Evolutionary conservation across 2,888 invertebrate species (phyloP).

Genomic region (Bhutanitis thaidina): DNA sequence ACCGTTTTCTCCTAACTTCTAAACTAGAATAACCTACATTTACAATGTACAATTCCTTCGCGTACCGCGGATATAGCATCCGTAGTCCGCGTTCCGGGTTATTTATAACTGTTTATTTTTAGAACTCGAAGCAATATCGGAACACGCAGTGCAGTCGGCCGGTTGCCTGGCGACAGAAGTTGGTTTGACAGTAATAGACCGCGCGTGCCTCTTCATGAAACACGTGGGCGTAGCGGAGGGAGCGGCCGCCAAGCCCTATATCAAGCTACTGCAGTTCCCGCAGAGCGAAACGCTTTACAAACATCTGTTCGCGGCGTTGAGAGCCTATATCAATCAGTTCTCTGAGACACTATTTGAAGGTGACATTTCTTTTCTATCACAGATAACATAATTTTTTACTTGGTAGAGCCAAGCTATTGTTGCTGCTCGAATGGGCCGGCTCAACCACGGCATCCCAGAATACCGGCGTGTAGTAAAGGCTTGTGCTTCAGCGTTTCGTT

Average conservation of each 20-base stretch:
- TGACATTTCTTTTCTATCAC: conserved; percentile 31
- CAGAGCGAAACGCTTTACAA: conserved; percentile 94
- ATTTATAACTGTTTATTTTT: too few species aligned
- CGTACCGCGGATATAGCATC: too few species aligned
- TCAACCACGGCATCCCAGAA: too few species aligned
- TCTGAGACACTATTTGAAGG: conserved; percentile 91
- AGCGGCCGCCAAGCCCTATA: conserved; percentile 90
- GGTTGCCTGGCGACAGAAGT: conserved; percentile 90
- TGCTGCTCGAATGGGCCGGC: too few species aligned
- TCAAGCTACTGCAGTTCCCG: conserved; percentile 91
- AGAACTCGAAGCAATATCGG: conserved; percentile 68
- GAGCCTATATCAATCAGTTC: conserved; percentile 95
- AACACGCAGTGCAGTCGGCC: conserved; percentile 63
- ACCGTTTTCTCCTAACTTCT: too few species aligned
- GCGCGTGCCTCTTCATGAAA: conserved; percentile 90
- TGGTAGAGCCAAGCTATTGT: too few species aligned
- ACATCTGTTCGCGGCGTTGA: conserved; percentile 94
- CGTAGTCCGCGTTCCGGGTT: too few species aligned
- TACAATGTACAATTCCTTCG: too few species aligned
- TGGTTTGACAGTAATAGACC: conserved; percentile 92
- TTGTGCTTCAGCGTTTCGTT: too few species aligned
- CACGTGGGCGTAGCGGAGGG: conserved; percentile 89
- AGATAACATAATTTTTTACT: too few species aligned
- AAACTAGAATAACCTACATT: too few species aligned
- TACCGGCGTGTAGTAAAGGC: too few species aligned